These are phyloP conservation scores for Drosophila infuscata DNA, from an alignment of 2,888 invertebrate species.

Conservation along the genomic window DNA sequence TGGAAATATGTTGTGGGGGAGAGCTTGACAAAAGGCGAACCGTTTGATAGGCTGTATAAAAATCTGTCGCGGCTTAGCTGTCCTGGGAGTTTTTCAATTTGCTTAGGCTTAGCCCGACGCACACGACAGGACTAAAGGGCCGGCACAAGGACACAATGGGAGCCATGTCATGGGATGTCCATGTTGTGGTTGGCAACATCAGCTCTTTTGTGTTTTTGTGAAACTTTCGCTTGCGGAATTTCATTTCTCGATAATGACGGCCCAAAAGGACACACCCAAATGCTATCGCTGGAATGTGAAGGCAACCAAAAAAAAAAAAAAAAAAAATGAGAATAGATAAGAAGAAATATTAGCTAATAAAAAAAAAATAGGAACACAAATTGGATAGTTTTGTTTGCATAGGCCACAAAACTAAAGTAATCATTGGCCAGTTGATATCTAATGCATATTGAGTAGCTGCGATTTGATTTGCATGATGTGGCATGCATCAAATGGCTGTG, in stretches of 20 bases:
- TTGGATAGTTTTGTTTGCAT: slow-evolving; percentile 3
- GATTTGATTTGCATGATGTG: slow-evolving; percentile 42
- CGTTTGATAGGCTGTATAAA: slow-evolving; percentile 39
- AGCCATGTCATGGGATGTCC: background rate
- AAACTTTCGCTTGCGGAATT: slow-evolving; percentile 58
- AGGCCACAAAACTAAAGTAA: slow-evolving; percentile 6
- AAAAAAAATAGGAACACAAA: background rate
- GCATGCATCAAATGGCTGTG: slow-evolving; percentile 36
- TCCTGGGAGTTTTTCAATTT: slow-evolving; percentile 56
- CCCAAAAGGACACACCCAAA: slow-evolving; percentile 13
- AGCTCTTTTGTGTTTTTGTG: slow-evolving; percentile 38
- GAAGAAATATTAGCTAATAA: slow-evolving; percentile 10
- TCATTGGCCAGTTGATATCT: slow-evolving; percentile 9
- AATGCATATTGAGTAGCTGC: slow-evolving; percentile 49
- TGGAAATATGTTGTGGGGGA: slow-evolving; percentile 18
- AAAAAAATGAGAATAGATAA: background rate
- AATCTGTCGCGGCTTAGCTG: slow-evolving; percentile 51
- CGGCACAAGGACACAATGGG: background rate
- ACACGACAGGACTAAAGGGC: slow-evolving; percentile 4
- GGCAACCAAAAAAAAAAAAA: background rate
- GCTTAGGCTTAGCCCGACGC: slow-evolving; percentile 36
- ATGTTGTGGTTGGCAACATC: slow-evolving; percentile 8
- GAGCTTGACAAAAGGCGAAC: slow-evolving; percentile 5
- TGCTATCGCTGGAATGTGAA: slow-evolving; percentile 25
- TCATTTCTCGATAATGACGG: slow-evolving; percentile 66